These are phyloP conservation scores for Poeciliopsis retropinna DNA, from an alignment of 2,113 vertebrate genomes.

Conservation along the genomic window DNA sequence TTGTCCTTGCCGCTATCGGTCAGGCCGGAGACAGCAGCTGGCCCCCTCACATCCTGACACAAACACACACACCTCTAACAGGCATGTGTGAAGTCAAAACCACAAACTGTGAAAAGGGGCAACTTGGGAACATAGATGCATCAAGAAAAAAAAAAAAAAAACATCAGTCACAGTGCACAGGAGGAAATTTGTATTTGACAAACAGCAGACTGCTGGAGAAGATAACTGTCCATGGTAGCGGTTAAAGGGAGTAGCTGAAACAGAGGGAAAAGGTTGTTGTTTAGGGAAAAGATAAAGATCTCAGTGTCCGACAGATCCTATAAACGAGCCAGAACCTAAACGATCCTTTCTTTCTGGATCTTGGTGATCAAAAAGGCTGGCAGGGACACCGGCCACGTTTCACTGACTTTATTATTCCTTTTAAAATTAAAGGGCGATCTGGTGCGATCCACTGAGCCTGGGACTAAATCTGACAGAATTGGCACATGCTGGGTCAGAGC, in stretches of 20 bases:
- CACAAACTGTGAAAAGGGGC: constrained; percentile 46
- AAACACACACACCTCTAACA: constrained; percentile 24
- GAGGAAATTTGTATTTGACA: constrained; percentile 31
- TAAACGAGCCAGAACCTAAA: neutral
- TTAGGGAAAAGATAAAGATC: constrained; percentile 59
- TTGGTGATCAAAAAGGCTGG: neutral
- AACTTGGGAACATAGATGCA: constrained; percentile 43
- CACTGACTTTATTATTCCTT: constrained; percentile 3
- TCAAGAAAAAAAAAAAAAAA: neutral
- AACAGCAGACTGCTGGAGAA: constrained; percentile 24
- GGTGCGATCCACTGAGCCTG: constrained; percentile 20
- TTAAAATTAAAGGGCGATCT: constrained; percentile 34
- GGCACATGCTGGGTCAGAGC: constrained; percentile 61
- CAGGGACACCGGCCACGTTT: constrained; percentile 35
- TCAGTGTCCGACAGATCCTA: constrained; percentile 35
- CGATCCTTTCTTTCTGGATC: neutral
- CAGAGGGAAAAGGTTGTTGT: constrained; percentile 44
- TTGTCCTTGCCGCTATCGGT: constrained; percentile 32
- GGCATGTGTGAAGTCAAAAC: constrained; percentile 37
- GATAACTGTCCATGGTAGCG: constrained; percentile 43
- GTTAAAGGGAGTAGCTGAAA: constrained; percentile 21
- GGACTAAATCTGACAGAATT: constrained; percentile 59
- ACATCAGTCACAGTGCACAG: neutral
- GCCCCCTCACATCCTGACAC: constrained; percentile 62
- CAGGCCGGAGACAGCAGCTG: constrained; percentile 66